phyloP scores from a whole-genome alignment of 2,888 invertebrate genomes.

The Chamaedrilus cognettii region DNA sequence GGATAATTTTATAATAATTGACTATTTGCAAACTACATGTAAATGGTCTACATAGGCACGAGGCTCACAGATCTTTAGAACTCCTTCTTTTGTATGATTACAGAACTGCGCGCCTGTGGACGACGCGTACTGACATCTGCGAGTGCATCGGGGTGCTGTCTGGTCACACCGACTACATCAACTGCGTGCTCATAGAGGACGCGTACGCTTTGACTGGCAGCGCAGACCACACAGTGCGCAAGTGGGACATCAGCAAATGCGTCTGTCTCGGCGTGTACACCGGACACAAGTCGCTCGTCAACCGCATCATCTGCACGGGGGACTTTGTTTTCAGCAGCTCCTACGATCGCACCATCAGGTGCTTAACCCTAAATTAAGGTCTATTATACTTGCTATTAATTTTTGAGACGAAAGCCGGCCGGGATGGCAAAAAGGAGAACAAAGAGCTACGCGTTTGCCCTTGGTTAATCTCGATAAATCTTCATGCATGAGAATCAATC shows the following conservation, averaged over 20 bases:
- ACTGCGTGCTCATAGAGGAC: slow-evolving; percentile 60
- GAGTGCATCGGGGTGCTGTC: slow-evolving; percentile 61
- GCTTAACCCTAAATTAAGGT: too few relatives aligned
- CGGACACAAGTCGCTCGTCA: slow-evolving; percentile 61
- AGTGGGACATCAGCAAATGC: slow-evolving; percentile 63
- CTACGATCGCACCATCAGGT: slow-evolving; percentile 57
- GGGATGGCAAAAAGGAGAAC: too few relatives aligned
- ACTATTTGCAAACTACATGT: too few relatives aligned
- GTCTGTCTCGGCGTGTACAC: slow-evolving; percentile 60
- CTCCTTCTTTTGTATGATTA: too few relatives aligned
- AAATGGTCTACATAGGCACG: too few relatives aligned
- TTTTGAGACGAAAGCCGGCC: too few relatives aligned
- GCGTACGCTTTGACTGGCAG: slow-evolving; percentile 62
- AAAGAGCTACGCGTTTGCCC: too few relatives aligned
- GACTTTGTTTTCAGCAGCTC: slow-evolving; percentile 58
- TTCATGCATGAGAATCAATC: too few relatives aligned
- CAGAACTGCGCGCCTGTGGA: slow-evolving; percentile 61
- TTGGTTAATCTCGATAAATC: too few relatives aligned
- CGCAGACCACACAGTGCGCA: slow-evolving; percentile 62
- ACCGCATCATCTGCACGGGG: slow-evolving; percentile 61
- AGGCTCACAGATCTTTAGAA: too few relatives aligned
- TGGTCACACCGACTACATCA: slow-evolving; percentile 61
- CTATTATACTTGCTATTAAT: too few relatives aligned
- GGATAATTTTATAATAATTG: too few relatives aligned
- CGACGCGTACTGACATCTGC: slow-evolving; percentile 58